Evolutionary conservation across 92 coral and sea anemone genomes (phyloP).

Genomic region (Palythoa heliodiscus): DNA sequence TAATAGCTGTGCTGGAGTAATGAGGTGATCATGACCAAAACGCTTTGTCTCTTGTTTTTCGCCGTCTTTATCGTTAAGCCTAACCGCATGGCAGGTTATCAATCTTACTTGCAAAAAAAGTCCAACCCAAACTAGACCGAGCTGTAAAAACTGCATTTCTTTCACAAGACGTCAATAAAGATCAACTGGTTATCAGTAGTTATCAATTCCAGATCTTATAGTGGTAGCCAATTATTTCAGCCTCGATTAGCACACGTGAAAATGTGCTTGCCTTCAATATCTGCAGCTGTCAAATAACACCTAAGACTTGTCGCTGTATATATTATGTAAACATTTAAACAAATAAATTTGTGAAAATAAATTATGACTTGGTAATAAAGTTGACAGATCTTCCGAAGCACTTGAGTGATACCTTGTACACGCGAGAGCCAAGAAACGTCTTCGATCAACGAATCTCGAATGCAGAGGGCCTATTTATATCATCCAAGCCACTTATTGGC

Average conservation of each 20-base stretch:
- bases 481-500: constrained; percentile 11
- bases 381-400: not conserved
- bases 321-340: constrained; percentile 19
- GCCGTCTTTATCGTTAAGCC: not conserved
- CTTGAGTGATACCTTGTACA: not conserved
- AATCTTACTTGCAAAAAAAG: constrained; percentile 3
- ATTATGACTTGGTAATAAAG: not conserved
- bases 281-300: not conserved
- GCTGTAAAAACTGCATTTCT: constrained; percentile 13
- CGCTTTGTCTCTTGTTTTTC: constrained; percentile 1
- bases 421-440: constrained; percentile 8
- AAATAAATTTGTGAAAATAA: constrained; percentile 18
- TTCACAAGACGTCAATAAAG: not conserved
- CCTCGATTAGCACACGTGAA: constrained; percentile 26
- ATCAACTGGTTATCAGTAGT: not conserved
- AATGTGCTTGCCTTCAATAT: constrained; percentile 11
- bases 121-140: not conserved
- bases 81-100: not conserved
- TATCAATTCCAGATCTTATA: not conserved
- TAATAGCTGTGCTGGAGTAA: not conserved
- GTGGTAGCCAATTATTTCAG: constrained; percentile 11
- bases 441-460: not conserved
- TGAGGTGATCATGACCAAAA: not conserved
- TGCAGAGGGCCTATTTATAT: constrained; percentile 21
- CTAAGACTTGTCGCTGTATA: not conserved